phyloP scores from a whole-genome alignment of 2,888 invertebrate genomes.

The Rhogogaster chlorosoma region DNA sequence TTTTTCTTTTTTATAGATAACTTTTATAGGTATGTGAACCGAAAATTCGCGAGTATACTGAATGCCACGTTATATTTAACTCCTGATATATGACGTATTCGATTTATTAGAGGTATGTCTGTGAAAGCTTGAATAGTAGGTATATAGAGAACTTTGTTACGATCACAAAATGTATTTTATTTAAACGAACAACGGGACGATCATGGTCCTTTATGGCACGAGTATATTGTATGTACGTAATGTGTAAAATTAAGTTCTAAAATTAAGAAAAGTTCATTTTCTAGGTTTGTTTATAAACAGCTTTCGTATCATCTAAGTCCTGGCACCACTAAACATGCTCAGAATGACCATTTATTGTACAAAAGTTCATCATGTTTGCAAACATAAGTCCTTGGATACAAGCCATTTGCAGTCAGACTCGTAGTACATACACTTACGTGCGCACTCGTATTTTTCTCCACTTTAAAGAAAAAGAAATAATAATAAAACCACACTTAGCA shows the following conservation, averaged over 20 bases:
- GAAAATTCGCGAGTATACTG: conserved; percentile 25
- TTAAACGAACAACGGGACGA: conserved; percentile 21
- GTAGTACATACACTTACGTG: conserved; percentile 72
- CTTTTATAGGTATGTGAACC: background rate
- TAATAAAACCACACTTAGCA: conserved; percentile 69
- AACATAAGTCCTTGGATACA: conserved; percentile 64
- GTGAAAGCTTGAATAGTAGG: conserved; percentile 6
- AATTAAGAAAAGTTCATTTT: conserved; percentile 59
- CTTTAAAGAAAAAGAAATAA: conserved; percentile 53
- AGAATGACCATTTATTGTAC: conserved; percentile 53
- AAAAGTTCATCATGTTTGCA: conserved; percentile 62
- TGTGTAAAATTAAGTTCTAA: conserved; percentile 4
- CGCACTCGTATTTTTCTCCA: conserved; percentile 70
- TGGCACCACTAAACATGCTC: conserved; percentile 62
- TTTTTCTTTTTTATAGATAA: background rate
- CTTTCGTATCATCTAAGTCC: conserved; percentile 52
- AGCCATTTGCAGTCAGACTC: conserved; percentile 64
- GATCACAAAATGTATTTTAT: conserved; percentile 42
- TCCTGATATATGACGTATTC: conserved; percentile 16
- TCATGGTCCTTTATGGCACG: conserved; percentile 27
- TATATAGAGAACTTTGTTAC: conserved; percentile 28
- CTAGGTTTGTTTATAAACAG: conserved; percentile 53
- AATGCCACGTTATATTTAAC: conserved; percentile 29
- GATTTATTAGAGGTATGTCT: conserved; percentile 2
- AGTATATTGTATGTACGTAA: conserved; percentile 10